Evolutionary conservation across 2,888 invertebrate species (phyloP), one percentile per base, ranked within the genome.

Genomic region (Aphodius sticticus): DNA sequence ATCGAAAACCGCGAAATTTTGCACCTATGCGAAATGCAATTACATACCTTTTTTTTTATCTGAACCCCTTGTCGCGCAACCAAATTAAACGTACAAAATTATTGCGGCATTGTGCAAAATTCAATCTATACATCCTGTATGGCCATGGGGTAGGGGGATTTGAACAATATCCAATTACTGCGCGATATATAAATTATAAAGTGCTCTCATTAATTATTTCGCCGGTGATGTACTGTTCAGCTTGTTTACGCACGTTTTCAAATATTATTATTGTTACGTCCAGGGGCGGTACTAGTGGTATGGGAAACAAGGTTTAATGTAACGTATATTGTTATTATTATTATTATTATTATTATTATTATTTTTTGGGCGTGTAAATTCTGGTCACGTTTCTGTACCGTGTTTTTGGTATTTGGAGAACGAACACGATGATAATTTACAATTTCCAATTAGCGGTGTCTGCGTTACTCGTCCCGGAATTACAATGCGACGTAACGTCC

Each of bases 161-260:
- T 76, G 76, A 71, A 76, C 80, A 78, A 80, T 80, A 80, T 80
- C 80, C 80, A 80, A 80, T 80, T 80, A 80, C 76, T 70, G 69
- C 69, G 72, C 70, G 69, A 74, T 76, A 76, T 78, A 80, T 80
- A 80, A 80, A 80, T 78, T 80, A 80, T 80, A 80, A 80, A 76
- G 78, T 78, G 80, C 71, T 78, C 76, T 78, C 80, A 78, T 78
- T 80, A 80, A 80, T 80, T 76, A 76, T 78, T 76, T 80, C 36
- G 76, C 76, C 36, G 26, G 74, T 53, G 53, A 53, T 53, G 53
- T 53, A 53, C 53, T 53, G 53, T 53, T 9, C 9, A 12, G 53
- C 9, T 53, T 53, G 53, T 53, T 53, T 53, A 53, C 53, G 53
- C 53, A 12, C 53, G 12, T 53, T 53, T 53, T 53, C 53, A 53